Evolutionary conservation across 2,113 vertebrate genomes (phyloP).

Genomic region (Triplophysa rosa): DNA sequence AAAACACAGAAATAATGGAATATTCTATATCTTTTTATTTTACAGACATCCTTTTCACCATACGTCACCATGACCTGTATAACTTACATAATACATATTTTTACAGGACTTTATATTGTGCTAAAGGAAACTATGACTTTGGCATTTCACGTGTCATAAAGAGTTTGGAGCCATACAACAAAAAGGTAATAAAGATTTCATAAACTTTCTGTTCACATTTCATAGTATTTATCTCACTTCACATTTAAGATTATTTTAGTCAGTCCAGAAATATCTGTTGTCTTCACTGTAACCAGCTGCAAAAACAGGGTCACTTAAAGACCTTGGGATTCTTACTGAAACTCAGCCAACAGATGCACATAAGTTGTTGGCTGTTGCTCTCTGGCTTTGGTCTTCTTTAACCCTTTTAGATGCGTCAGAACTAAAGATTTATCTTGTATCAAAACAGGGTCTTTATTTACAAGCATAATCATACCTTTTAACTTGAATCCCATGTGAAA

Average conservation of each 20-base stretch:
- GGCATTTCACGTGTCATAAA: slow-evolving; percentile 96
- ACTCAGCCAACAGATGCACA: slow-evolving; percentile 21
- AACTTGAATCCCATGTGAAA: not conserved
- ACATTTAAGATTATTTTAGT: not conserved
- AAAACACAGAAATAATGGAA: not conserved
- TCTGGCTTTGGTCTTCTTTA: not conserved
- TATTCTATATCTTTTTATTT: not conserved
- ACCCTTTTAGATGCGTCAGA: not conserved
- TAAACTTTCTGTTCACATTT: not conserved
- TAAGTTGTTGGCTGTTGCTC: not conserved
- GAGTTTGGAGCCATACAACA: slow-evolving; percentile 93
- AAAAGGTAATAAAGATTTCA: slow-evolving; percentile 76
- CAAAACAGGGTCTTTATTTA: not conserved
- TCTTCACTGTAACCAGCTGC: slow-evolving; percentile 42
- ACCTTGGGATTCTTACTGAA: slow-evolving; percentile 10
- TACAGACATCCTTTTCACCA: not conserved
- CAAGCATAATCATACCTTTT: not conserved
- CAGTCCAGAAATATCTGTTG: not conserved
- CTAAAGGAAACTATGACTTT: slow-evolving; percentile 96
- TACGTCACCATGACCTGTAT: not conserved
- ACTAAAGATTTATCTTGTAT: not conserved
- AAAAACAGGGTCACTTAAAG: slow-evolving; percentile 32
- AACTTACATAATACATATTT: not conserved
- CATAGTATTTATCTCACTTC: not conserved
- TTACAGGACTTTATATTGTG: slow-evolving; percentile 88